A percentile compares a stretch with the other conserved stretches of the same genome.
Evolutionary conservation across 2,113 vertebrate genomes (phyloP).

Genomic region (Plecturocebus donacophilus): DNA sequence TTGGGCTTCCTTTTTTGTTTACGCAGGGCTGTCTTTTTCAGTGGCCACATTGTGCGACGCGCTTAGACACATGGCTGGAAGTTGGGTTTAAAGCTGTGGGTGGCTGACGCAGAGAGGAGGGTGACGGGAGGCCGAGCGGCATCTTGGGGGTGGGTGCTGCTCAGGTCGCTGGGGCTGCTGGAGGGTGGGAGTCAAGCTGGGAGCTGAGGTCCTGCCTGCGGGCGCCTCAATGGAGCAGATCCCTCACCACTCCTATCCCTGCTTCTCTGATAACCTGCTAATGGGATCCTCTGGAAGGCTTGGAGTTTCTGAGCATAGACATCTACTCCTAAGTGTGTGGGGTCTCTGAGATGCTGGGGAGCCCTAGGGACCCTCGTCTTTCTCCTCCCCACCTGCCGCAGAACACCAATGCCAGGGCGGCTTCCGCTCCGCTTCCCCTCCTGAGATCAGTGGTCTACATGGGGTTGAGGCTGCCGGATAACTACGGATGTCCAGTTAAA

Average conservation of each 20-base stretch:
- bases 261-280: too few species aligned
- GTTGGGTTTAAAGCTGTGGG: background rate
- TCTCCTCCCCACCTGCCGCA: background rate
- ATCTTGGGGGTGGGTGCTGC: background rate
- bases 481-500: background rate
- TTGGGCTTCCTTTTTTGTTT: too few species aligned
- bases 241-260: background rate
- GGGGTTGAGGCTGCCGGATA: background rate
- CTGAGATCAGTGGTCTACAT: background rate
- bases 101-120: background rate
- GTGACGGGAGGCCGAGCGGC: rapidly evolving
- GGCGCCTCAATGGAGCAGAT: rapidly evolving
- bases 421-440: background rate
- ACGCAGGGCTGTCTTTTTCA: background rate
- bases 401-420: too few species aligned
- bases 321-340: rapidly evolving
- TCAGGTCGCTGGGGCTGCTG: background rate
- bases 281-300: too few species aligned
- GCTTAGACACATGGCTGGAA: background rate
- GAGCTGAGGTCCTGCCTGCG: background rate
- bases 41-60: rapidly evolving
- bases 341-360: background rate
- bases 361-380: rapidly evolving
- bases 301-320: background rate
- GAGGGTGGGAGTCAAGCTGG: background rate